A percentile compares a stretch with the other conserved stretches of the same genome.
Conservation (phyloP, 1,140 invertebrate species). For the Heliconius nattereri region DNA sequence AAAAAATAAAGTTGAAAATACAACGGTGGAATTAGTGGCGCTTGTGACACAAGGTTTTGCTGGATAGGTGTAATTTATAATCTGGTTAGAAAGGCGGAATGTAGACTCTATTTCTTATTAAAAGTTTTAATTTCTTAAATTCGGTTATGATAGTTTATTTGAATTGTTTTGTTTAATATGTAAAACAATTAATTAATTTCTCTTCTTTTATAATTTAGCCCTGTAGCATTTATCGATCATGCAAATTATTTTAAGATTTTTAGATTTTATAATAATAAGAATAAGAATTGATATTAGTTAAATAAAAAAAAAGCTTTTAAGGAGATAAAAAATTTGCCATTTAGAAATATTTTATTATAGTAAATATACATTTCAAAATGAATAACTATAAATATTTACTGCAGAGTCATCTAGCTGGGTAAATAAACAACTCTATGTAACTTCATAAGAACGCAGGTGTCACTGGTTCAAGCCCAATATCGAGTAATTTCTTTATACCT, state of each 20-base stretch:
- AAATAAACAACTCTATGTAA: neutral
- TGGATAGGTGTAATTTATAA: conserved; percentile 63
- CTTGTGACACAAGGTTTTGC: conserved; percentile 44
- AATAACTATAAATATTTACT: neutral
- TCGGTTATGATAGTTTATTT: neutral
- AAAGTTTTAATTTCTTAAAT: neutral
- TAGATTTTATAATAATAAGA: neutral
- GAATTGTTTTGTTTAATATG: too few species aligned
- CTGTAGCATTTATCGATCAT: neutral
- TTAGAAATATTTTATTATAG: too few species aligned
- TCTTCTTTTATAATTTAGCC: neutral
- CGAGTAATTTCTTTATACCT: neutral
- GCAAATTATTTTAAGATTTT: neutral
- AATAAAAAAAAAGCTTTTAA: neutral
- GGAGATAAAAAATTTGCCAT: too few species aligned
- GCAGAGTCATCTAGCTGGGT: neutral
- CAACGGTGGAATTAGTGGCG: neutral
- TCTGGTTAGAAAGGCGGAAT: conserved; percentile 28
- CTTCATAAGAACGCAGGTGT: neutral
- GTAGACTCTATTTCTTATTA: neutral
- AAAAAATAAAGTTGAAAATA: conserved; percentile 40
- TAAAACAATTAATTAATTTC: too few species aligned
- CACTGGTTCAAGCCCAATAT: neutral
- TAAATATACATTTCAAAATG: neutral
- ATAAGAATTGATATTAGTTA: neutral